Evolutionary conservation across 2,113 vertebrate species (phyloP).

Genomic region (Porphyrio hochstetteri): DNA sequence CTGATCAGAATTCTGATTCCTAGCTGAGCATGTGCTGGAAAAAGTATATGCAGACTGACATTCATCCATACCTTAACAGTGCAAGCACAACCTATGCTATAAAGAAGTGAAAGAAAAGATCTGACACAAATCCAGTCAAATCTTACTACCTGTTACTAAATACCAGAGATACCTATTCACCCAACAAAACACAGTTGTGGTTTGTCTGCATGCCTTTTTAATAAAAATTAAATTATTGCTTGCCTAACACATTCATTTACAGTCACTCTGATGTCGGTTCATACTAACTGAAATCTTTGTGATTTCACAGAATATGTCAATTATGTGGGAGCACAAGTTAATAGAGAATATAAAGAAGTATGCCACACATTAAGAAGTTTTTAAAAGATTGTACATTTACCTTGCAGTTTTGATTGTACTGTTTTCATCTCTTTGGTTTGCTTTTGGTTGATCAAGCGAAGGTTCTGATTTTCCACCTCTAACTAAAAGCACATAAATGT

Average conservation of each 20-base stretch:
- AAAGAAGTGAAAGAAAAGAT: neutral
- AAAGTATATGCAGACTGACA: neutral
- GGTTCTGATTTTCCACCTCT: conserved; percentile 90
- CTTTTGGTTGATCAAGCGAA: conserved; percentile 88
- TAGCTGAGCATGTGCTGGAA: neutral
- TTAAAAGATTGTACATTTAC: conserved; percentile 67
- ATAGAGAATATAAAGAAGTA: neutral
- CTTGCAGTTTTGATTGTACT: conserved; percentile 86
- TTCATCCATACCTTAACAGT: neutral
- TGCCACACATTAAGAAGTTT: neutral
- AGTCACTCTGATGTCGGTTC: neutral
- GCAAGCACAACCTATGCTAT: neutral
- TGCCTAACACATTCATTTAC: neutral
- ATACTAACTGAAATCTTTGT: neutral
- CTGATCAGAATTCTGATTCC: neutral
- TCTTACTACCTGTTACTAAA: neutral
- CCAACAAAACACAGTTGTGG: neutral
- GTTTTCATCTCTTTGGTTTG: conserved; percentile 88
- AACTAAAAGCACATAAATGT: conserved; percentile 80
- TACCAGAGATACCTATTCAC: neutral
- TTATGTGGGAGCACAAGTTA: neutral
- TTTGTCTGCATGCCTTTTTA: neutral
- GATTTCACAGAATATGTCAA: neutral
- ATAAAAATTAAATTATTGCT: neutral
- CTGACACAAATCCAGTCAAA: neutral